Conservation (phyloP, 2,113 vertebrate genomes). For the Felis catus region F.catus_Fca126_mat1.0 CM031416.1:79354001-79354500, state of each 20-base stretch:
- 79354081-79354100: neutral
- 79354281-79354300: neutral
- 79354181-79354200: neutral
- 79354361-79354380: neutral
- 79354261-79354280: neutral
- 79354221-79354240: neutral
- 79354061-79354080: neutral
- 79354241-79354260: neutral
- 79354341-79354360: neutral
- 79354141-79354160: neutral
- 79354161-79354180: neutral
- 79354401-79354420: neutral
- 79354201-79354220: neutral
- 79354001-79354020: neutral
- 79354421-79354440: neutral
- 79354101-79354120: neutral
- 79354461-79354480: neutral
- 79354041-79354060: neutral
- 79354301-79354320: neutral
- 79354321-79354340: neutral
- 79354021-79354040: neutral
- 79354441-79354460: neutral
- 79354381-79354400: neutral
- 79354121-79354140: neutral
- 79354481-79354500: neutral